Percentiles rank a stretch among this genome's conserved stretches.
Conservation (phyloP, 2,113 vertebrate species). For the Prochilodus magdalenae region DNA sequence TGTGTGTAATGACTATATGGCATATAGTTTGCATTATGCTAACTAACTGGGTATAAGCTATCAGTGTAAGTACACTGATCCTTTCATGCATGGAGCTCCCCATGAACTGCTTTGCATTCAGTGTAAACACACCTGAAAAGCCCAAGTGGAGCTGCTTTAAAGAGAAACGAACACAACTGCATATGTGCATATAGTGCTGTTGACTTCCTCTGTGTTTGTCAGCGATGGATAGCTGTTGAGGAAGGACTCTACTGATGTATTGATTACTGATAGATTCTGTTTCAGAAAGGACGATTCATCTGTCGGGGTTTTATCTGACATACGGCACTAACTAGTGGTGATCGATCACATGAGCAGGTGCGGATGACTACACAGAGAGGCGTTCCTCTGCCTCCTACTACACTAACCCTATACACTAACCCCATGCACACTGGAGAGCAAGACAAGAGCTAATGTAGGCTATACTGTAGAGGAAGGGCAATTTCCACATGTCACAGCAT, state of each 20-base stretch:
- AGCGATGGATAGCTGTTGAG: conserved; percentile 54
- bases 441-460: too few relatives aligned
- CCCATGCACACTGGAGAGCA: background rate
- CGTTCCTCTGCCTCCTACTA: background rate
- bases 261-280: conserved; percentile 65
- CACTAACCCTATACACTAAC: background rate
- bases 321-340: conserved; percentile 44
- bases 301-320: conserved; percentile 53
- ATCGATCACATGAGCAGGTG: conserved; percentile 60
- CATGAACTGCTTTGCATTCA: too few relatives aligned
- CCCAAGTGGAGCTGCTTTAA: too few relatives aligned
- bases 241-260: conserved; percentile 50
- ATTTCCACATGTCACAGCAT: too few relatives aligned
- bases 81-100: too few relatives aligned
- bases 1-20: too few relatives aligned
- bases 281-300: conserved; percentile 65
- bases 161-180: too few relatives aligned
- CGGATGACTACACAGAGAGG: conserved; percentile 33
- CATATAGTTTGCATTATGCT: too few relatives aligned
- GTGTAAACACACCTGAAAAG: too few relatives aligned
- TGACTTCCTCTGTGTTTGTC: conserved; percentile 42
- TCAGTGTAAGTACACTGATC: too few relatives aligned
- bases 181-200: conserved; percentile 5
- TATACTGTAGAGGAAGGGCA: too few relatives aligned
- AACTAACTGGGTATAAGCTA: too few relatives aligned